These are phyloP conservation scores for Anolis sagrei DNA, from an alignment of 2,113 vertebrate species.

Conservation along the genomic window DNA sequence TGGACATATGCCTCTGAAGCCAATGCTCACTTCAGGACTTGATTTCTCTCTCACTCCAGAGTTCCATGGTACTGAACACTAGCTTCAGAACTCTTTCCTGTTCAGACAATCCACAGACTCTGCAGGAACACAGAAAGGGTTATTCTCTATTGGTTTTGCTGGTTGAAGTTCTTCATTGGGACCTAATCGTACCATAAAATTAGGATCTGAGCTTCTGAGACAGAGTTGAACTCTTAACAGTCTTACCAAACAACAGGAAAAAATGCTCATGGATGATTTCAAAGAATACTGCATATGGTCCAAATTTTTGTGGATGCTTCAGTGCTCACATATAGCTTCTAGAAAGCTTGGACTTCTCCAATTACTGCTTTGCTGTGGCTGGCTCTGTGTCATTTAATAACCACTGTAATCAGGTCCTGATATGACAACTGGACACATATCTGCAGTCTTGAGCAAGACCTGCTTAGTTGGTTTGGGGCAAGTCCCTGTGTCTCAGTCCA, in stretches of 20 bases:
- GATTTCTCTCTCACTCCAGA: too few relatives aligned
- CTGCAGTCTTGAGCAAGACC: background rate
- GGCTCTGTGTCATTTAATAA: too few relatives aligned
- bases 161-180: too few relatives aligned
- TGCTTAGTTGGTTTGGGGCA: background rate
- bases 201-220: constrained; percentile 29
- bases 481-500: background rate
- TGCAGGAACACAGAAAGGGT: too few relatives aligned
- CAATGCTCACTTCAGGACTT: background rate
- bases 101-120: too few relatives aligned
- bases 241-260: background rate
- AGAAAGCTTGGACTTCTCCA: background rate
- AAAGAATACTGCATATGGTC: background rate
- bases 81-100: too few relatives aligned
- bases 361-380: background rate
- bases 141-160: too few relatives aligned
- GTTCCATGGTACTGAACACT: too few relatives aligned
- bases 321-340: background rate
- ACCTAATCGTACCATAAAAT: background rate
- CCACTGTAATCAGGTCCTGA: background rate
- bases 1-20: constrained; percentile 30
- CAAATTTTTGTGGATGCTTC: background rate
- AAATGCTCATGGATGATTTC: background rate
- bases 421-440: background rate
- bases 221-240: background rate